A percentile compares a stretch with the other conserved stretches of the same genome.
phyloP scores from a whole-genome alignment of 2,113 vertebrate genomes.

The Scophthalmus maximus region DNA sequence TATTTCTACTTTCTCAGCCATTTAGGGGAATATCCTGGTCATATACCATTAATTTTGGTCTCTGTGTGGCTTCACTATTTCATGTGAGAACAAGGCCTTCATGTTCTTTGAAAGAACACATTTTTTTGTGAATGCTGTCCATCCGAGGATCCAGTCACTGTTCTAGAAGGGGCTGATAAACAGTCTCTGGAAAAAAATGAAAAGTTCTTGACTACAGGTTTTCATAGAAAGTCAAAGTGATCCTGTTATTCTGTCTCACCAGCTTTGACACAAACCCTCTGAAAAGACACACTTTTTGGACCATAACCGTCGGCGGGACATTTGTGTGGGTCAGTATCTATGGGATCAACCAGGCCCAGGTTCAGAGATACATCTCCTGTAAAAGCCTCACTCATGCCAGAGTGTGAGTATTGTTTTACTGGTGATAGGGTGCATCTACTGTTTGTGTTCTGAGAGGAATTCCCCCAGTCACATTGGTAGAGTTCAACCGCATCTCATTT shows the following conservation, averaged over 20 bases:
- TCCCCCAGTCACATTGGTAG: background rate
- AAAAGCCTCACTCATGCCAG: constrained; percentile 91
- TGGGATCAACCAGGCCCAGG: constrained; percentile 93
- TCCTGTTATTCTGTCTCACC: background rate
- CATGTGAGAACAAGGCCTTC: background rate
- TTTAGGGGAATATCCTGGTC: too few relatives aligned
- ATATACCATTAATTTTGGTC: background rate
- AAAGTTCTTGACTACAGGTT: background rate
- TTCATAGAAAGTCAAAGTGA: background rate
- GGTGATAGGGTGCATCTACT: background rate
- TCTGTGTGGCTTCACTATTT: background rate
- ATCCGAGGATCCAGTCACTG: background rate
- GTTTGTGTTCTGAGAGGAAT: background rate
- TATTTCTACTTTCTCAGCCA: too few relatives aligned
- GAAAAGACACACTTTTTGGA: constrained; percentile 96
- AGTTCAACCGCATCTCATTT: too few relatives aligned
- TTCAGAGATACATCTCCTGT: constrained; percentile 96
- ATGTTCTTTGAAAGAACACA: background rate
- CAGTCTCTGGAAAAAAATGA: background rate
- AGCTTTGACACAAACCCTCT: constrained; percentile 92
- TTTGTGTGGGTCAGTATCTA: constrained; percentile 92
- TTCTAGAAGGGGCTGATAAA: too few relatives aligned
- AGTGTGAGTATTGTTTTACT: constrained; percentile 83
- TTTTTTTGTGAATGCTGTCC: background rate
- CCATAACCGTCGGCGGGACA: constrained; percentile 88